phyloP scores from a whole-genome alignment of 2,888 invertebrate genomes.

The Oegoconia quadripuncta region DNA sequence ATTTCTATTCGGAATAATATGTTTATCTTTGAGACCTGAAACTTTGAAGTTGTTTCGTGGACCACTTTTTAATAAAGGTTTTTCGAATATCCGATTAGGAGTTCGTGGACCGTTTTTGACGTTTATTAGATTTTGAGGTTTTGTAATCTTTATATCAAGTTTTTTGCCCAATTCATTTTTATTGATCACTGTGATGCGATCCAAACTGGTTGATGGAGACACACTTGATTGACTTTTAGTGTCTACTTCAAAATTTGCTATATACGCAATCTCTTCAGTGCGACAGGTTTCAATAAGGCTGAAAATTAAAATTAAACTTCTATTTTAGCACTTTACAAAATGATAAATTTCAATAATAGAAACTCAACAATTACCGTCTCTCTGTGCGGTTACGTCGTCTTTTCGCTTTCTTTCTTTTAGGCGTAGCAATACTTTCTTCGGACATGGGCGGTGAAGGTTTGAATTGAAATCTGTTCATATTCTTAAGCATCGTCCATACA shows the following conservation, averaged over 20 bases:
- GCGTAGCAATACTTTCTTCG: slow-evolving; percentile 34
- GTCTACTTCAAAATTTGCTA: slow-evolving; percentile 49
- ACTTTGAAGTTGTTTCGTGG: background rate
- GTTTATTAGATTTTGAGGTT: background rate
- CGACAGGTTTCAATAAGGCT: slow-evolving; percentile 56
- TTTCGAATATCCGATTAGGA: too few relatives aligned
- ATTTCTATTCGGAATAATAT: too few relatives aligned
- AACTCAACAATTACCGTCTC: too few relatives aligned
- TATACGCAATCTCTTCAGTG: slow-evolving; percentile 59
- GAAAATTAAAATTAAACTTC: slow-evolving; percentile 22
- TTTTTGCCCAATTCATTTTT: slow-evolving; percentile 18
- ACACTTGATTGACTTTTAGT: slow-evolving; percentile 25
- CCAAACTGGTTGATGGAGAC: slow-evolving; percentile 52
- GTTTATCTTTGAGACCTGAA: too few relatives aligned
- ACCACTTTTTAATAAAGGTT: too few relatives aligned
- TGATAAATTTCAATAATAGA: too few relatives aligned
- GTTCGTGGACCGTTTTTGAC: too few relatives aligned
- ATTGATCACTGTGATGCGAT: slow-evolving; percentile 61
- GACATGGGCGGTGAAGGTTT: slow-evolving; percentile 54
- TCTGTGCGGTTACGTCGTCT: slow-evolving; percentile 34
- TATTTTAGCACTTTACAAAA: too few relatives aligned
- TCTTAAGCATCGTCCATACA: slow-evolving; percentile 60
- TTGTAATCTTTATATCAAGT: background rate
- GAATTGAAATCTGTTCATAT: slow-evolving; percentile 60
- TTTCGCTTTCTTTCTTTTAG: slow-evolving; percentile 29